Base-by-base conservation (phyloP, 2,888 invertebrate genomes). In the Cheilosia soror region DNA sequence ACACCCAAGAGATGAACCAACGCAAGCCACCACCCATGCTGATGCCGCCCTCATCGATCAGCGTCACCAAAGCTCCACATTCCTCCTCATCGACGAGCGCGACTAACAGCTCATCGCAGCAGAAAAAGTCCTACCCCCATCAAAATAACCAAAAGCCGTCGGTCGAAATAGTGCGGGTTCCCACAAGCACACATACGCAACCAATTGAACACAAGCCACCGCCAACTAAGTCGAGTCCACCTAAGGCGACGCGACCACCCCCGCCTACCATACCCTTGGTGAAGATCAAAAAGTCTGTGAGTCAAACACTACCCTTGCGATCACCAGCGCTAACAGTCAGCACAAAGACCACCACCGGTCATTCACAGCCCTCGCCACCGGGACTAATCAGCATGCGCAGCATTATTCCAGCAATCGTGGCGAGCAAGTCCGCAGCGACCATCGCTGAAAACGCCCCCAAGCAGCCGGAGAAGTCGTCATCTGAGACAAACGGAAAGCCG, bases 221-320 rank as follows among this genome's bases (percentile, higher is more conserved):
- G n/a, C 63, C 87, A 9, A 71, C 69, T 3, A 88, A 88, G 58
- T 83, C 83, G 7, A 90, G 82, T 62, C 87, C 88, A 25, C 88
- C 89, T 5, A 93, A 93, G 88, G 88, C 88, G 5, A 88, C 88
- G 6, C 89, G 93, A 71, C 93, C 94, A 3, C 93, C 93, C 77
- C 94, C 94, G 27, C 93, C 94, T 6, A 94, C 94, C 2, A 93
- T 93, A 47, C 93, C 94, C 0, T 87, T 94, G 87, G 93, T 93
- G 40, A 91, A 93, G 84, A 93, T 93, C 13, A 93, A 93, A 88
- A 93, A 93, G 87, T 90, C 92, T 3, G 76, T 66, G 44, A 72
- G 57, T 33, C 60, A 60, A 33, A 89, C 87, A 65, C 87, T 87
- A 75, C 89, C 84, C 44, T 88, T 83, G 75, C 89, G 87, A 81